These are phyloP conservation scores for Mantis religiosa DNA, from an alignment of 2,888 invertebrate species.

Conservation along the genomic window DNA sequence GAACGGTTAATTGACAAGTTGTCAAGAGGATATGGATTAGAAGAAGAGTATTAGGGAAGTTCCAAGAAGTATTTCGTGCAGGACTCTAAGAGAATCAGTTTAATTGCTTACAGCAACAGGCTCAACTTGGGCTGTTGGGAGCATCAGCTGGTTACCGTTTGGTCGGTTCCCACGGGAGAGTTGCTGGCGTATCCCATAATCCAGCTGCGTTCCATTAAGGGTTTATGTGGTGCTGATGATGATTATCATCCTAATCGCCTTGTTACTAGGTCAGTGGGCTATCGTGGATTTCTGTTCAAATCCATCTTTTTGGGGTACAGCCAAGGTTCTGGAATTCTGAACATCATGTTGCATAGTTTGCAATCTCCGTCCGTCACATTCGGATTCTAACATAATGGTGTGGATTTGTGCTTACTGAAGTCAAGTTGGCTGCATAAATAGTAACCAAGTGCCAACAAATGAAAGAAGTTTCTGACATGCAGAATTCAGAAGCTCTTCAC, in stretches of 20 bases:
- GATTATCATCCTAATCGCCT: neutral
- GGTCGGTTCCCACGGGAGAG: neutral
- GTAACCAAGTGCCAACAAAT: too few relatives aligned
- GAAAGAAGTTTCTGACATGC: too few relatives aligned
- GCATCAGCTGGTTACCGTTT: neutral
- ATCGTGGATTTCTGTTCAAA: neutral
- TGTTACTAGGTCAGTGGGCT: neutral
- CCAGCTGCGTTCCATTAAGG: neutral
- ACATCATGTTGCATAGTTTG: neutral
- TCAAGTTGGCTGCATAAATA: too few relatives aligned
- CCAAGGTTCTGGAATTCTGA: neutral
- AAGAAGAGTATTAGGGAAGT: neutral
- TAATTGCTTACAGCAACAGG: neutral
- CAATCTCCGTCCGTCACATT: neutral
- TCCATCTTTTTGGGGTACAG: neutral
- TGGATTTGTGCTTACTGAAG: too few relatives aligned
- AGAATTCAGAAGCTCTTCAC: too few relatives aligned
- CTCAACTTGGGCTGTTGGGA: neutral
- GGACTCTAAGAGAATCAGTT: neutral
- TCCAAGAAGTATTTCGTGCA: neutral
- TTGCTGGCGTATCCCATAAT: neutral
- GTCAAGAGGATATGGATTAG: neutral
- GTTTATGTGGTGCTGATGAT: neutral
- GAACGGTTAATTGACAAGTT: too few relatives aligned
- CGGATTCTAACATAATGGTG: neutral